phyloP scores from a whole-genome alignment of 23 tunicate species.

The Oikopleura vanhoeffeni region DNA sequence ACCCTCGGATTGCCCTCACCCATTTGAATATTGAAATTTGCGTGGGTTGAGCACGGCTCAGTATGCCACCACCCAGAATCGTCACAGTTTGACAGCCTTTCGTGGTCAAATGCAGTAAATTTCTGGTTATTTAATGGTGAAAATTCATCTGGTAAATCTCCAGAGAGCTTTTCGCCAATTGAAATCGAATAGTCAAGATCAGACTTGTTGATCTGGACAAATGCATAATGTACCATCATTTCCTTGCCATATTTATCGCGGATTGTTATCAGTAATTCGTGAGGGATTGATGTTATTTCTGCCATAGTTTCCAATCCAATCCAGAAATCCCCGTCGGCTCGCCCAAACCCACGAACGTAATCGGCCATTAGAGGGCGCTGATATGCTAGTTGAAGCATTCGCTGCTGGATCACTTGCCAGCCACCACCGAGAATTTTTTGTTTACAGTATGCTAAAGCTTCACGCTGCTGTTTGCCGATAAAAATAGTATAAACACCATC shows the following conservation, averaged over 20 bases:
- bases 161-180: neutral
- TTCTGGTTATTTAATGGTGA: neutral
- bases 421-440: neutral
- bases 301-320: constrained; percentile 1
- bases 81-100: neutral
- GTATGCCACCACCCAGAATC: neutral
- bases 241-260: neutral
- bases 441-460: neutral
- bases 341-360: neutral
- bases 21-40: neutral
- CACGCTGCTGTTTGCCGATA: neutral
- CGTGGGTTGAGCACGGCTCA: neutral
- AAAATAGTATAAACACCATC: constrained; percentile 1
- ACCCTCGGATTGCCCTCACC: neutral
- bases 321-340: constrained; percentile 3
- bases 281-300: neutral
- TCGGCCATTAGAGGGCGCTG: neutral
- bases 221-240: neutral
- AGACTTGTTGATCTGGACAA: neutral
- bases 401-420: constrained; percentile 17
- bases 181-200: neutral
- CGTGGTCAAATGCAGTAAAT: neutral
- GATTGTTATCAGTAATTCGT: neutral
- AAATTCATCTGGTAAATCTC: neutral
- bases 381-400: neutral